These are phyloP conservation scores for Ploceus nigricollis DNA, from an alignment of 2,113 vertebrate species.

Conservation along the genomic window DNA sequence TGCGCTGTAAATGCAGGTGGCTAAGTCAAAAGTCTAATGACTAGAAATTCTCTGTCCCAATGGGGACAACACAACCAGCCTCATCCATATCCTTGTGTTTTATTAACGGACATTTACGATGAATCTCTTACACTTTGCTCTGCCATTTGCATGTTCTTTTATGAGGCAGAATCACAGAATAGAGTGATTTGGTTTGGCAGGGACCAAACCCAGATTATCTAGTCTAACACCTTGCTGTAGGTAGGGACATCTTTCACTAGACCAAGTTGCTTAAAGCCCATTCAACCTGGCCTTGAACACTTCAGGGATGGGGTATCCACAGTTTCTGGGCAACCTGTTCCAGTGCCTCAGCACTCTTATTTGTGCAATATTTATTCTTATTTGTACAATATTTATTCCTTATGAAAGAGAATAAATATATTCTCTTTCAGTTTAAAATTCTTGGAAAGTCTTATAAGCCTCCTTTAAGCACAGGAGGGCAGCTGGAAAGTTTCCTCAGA, in stretches of 20 bases:
- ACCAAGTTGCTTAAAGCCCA: neutral
- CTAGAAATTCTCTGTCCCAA: neutral
- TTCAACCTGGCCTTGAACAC: neutral
- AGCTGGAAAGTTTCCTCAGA: accelerated
- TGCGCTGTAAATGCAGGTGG: neutral
- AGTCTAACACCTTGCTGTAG: neutral
- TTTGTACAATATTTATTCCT: neutral
- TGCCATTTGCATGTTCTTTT: neutral
- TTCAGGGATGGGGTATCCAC: neutral
- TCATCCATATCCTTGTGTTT: neutral
- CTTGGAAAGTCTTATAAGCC: neutral
- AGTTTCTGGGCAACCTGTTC: neutral
- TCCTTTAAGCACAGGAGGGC: neutral
- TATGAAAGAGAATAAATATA: neutral
- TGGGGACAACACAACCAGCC: neutral
- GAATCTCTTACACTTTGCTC: neutral
- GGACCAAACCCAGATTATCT: neutral
- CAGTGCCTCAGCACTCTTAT: neutral
- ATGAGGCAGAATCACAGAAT: neutral
- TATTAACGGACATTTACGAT: neutral
- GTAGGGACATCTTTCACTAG: neutral
- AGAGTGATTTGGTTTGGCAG: neutral
- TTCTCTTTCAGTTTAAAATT: neutral
- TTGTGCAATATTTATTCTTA: neutral
- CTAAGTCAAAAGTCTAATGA: neutral